Base-by-base conservation (phyloP, 2,888 invertebrate species). In the Anthophora plumipes region DNA sequence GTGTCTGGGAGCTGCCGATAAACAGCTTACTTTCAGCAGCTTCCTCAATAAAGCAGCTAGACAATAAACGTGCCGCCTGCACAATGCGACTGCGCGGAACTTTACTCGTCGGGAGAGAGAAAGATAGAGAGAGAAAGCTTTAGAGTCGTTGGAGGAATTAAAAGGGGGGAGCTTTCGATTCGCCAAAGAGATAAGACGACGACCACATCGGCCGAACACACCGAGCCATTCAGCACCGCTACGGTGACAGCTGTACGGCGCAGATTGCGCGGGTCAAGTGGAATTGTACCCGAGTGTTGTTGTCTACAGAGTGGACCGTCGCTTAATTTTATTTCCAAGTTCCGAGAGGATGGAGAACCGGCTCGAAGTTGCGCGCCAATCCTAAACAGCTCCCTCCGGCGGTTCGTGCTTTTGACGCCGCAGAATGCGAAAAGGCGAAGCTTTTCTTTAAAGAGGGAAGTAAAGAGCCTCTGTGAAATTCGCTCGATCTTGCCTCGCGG, bases 1-100 rank as follows among this genome's bases (percentile, higher is more conserved):
- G 69, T 57, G 80, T 74, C 82, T 81, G 90, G 85, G 80, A 84
- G 71, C 84, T 81, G 82, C 90, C 85, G 92, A 92, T 92, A 92
- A 92, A 92, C 92, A 91, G 92, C 92, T 92, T 91, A 91, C 89
- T 91, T 92, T 91, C 85, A 70, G 41, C 68, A 83, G 82, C 83
- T 80, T 79, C 85, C 85, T 85, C 87, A 83, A 91, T 90, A 88
- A 88, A 89, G 80, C 80, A 72, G 80, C 69, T 75, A 86, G 88
- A 91, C 91, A 92, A 91, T 91, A 88, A 86, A 85, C 77, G 83
- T 82, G 67, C 43, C 77, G 37, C 41, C n/a, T 12, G 17, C 25
- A 66, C 67, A 70, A 71, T 48, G 66, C 77, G 70, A 20, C 82
- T 70, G 82, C 82, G 74, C 72, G 81, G 46, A 82, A 82, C 82